Base-by-base conservation (phyloP, 2,113 vertebrate species). In the Mesembrinibis cayennensis region DNA sequence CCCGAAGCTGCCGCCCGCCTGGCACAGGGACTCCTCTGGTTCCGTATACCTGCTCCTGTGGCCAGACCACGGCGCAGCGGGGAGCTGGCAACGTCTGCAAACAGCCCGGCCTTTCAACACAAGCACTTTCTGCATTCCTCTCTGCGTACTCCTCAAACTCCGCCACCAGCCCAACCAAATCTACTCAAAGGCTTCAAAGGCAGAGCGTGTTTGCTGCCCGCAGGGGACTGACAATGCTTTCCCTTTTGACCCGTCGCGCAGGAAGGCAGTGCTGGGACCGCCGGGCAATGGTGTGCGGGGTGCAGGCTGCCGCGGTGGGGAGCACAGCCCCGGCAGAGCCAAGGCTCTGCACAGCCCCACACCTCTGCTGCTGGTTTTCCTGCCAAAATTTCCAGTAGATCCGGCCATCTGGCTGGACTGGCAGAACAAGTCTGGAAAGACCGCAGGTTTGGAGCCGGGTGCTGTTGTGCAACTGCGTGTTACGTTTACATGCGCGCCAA, bases 381-480 rank as follows among this genome's bases (percentile, higher is more conserved):
- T 55, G 93, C 36, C 0, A 32, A 7, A 71, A 34, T 59, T 89
- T 85, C 87, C 80, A 49, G 76, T 62, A 44, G 56, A 25, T 86
- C 79, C 1, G 6, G 79, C 62, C 40, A 42, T 13, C 93, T 18
- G 69, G 92, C 93, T 11, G 49, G 95, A 97, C 94, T 95, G 94
- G 97, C 92, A 94, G 93, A 97, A 87, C 95, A 20, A 79, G 95
- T 95, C 93, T 82, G 90, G 40, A 80, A 56, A 76, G 26, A 25
- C 52, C 1, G 0, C 6, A 6, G 2, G 13, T 29, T 63, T 16
- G 80, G 72, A 94, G 82, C 78, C 0, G 26, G 59, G 45, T 4
- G 50, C 63, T 83, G 55, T 92, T 93, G 93, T 66, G 88, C 82
- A 96, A 91, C 56, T 12, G 30, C 5, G 0, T 34, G 6, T 23